phyloP scores from a whole-genome alignment of 2,888 invertebrate genomes.

The Lamellibrachia satsuma region DNA sequence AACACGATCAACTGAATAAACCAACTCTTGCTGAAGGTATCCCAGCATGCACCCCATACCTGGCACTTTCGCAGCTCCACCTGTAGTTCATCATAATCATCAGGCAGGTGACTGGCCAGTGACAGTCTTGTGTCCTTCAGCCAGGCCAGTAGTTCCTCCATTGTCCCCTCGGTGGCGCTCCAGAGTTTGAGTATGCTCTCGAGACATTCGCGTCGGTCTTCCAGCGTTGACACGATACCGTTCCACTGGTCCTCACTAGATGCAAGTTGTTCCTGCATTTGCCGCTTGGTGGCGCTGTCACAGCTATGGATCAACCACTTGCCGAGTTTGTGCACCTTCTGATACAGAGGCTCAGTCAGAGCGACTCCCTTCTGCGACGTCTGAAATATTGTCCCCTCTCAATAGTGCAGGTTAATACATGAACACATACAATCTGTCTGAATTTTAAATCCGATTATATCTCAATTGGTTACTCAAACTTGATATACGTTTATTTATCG shows the following conservation, averaged over 20 bases:
- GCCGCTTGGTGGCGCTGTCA: conserved; percentile 44
- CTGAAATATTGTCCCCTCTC: conserved; percentile 24
- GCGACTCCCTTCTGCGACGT: conserved; percentile 29
- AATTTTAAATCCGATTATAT: background rate
- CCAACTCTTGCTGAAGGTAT: background rate
- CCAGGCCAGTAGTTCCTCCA: conserved; percentile 59
- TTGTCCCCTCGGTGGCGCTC: conserved; percentile 58
- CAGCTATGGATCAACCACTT: conserved; percentile 50
- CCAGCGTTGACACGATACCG: conserved; percentile 43
- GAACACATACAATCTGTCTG: background rate
- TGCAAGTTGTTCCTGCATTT: conserved; percentile 30
- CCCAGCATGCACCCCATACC: conserved; percentile 40
- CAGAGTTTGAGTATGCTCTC: conserved; percentile 47
- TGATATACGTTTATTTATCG: background rate
- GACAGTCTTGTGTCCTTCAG: conserved; percentile 52
- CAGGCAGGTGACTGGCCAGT: conserved; percentile 51
- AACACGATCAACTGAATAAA: background rate
- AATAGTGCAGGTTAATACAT: background rate
- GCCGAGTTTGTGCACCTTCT: conserved; percentile 52
- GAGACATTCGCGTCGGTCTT: conserved; percentile 44
- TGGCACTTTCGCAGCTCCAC: conserved; percentile 55
- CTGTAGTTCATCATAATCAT: conserved; percentile 56
- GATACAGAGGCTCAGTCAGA: conserved; percentile 52
- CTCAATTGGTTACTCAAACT: background rate
- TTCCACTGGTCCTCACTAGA: conserved; percentile 33